phyloP scores from a whole-genome alignment of 1,140 invertebrate genomes.

The Diachasma alloeum region DNA sequence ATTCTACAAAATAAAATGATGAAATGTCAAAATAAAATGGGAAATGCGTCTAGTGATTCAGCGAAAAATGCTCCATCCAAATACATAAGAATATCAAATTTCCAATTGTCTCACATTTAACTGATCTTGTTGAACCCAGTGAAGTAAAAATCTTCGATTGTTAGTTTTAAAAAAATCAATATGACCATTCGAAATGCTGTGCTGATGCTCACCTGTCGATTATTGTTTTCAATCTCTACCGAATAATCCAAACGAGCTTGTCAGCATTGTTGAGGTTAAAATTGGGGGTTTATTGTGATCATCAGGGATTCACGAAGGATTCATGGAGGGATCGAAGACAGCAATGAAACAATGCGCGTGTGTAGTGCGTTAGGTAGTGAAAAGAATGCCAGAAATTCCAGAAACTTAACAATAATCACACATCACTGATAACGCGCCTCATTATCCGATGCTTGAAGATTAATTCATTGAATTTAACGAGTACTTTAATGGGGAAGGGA shows the following conservation, averaged over 20 bases:
- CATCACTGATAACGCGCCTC: not conserved
- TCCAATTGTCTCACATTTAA: too few relatives aligned
- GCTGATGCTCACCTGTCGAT: not conserved
- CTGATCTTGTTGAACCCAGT: too few relatives aligned
- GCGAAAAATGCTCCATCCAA: too few relatives aligned
- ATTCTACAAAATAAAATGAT: too few relatives aligned
- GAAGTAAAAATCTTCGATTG: too few relatives aligned
- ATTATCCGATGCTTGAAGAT: not conserved
- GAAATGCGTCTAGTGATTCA: too few relatives aligned
- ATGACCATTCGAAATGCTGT: not conserved
- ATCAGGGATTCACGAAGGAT: not conserved
- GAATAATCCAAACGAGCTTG: not conserved
- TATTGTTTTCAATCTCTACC: not conserved
- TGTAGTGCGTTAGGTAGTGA: not conserved
- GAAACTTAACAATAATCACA: not conserved
- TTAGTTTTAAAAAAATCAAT: not conserved
- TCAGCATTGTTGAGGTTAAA: not conserved
- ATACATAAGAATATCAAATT: too few relatives aligned
- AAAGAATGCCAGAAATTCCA: not conserved
- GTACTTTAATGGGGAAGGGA: not conserved
- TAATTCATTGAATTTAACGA: not conserved
- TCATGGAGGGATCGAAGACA: not conserved
- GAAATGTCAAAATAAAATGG: too few relatives aligned
- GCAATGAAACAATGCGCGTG: not conserved
- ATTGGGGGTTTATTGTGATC: not conserved